Base-by-base conservation (phyloP, 53 echinoderm and acorn worm genomes). In the Echinometra lucunter region DNA sequence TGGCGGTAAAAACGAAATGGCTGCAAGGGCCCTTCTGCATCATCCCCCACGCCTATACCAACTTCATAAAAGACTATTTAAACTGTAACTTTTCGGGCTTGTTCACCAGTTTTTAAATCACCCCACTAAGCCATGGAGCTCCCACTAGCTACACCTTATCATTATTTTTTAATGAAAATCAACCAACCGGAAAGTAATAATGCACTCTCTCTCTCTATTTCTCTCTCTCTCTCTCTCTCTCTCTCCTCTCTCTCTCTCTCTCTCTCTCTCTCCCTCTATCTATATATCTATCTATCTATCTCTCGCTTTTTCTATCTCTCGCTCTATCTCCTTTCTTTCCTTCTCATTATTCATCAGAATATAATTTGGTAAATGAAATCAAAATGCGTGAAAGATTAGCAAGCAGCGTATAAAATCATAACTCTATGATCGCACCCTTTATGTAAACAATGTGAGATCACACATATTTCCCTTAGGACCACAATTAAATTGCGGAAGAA, bases 331-430 rank as follows among this genome's bases (percentile, higher is more conserved):
- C 35, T 28, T 28, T 72, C 72, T 12, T 10, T 72, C 18, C 30
- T 35, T 35, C 18, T 12, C 35, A 34, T 35, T 13, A 13, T 72
- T 35, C 11, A 35, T 38, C 42, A 78, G 21, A 78, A 78, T 42
- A 19, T 78, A 78, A 42, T 78, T 23, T 78, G 78, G 37, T 78
- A 78, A 78, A 78, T 78, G 78, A 78, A 78, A 78, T 78, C 78
- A 42, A 78, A 78, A 16, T 34, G 78, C 78, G 78, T 78, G 42
- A 78, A 42, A 40, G 42, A 42, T 23, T 18, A 40, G 19, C 78
- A 42, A 78, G 42, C 42, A 42, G 78, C 78, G 78, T 78, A 78
- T 78, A 19, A 78, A 78, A 78, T 78, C 72, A 72, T 15, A 28
- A 16, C 32, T 13, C 34, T 78, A 78, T 78, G 23, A 78, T 18